Evolutionary conservation across 2,888 invertebrate genomes (phyloP), one percentile per base, ranked within the genome.

Genomic region (Drosophila glabriapex): DNA sequence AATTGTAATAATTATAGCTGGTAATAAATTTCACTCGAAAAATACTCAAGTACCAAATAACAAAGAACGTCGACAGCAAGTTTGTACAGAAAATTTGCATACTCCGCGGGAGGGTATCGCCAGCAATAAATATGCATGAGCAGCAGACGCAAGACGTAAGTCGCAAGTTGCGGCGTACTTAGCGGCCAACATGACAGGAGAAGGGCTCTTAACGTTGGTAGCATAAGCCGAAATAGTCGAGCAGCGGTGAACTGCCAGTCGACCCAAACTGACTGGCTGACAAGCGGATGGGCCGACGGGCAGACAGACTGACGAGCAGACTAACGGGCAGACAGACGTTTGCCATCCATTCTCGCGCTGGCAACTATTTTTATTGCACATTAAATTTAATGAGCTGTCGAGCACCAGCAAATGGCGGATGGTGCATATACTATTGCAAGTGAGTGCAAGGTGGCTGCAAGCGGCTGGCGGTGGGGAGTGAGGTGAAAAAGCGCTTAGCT

Each of bases 351-450:
- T 83, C 68, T 71, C 62, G 60, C 39, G 35, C 64, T 69, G 71
- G 71, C 68, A 82, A 80, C 85, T 84, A 86, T 89, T 89, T 86
- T 82, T 80, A 86, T 86, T 84, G 86, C 78, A 78, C 85, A 86
- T 89, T 89, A 84, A 89, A 89, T 78, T 80, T 86, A 86, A 86
- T 89, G 85, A 86, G 85, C 86, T 84, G 37, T 31, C 68, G 63
- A 68, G 41, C 54, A 71, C 73, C 55, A 43, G 46, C 68, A 68
- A 54, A 52, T 49, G 62, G 50, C 74, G 28, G n/a, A 43, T 28
- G 58, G n/a, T 25, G 41, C 52, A 31, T 35, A 60, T 19, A 46
- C 46, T 31, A 50, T 19, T 55, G 35, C 22, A 29, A 43, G 52
- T 9, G 31, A 5, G 22, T 16, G 46, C n/a, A 12, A 28, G 25